These are phyloP conservation scores for Phalloptychus januarius DNA, from an alignment of 2,797 vertebrate genomes.

Conservation along the genomic window DNA sequence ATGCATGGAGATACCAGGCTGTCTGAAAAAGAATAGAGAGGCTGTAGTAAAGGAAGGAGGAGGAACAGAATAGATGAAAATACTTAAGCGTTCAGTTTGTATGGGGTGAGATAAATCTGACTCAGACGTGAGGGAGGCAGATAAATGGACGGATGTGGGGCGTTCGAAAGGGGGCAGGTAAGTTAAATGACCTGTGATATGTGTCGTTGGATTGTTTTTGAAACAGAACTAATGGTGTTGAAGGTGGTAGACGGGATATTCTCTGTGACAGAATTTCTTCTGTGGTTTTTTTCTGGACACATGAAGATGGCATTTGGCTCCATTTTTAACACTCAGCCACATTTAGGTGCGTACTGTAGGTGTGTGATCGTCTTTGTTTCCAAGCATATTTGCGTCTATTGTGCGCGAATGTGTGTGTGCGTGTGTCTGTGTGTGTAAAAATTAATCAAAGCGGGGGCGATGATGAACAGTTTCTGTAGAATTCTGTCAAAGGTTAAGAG, in stretches of 20 bases:
- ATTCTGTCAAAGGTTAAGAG: conserved; percentile 99
- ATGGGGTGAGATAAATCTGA: conserved; percentile 51
- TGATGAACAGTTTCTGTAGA: conserved; percentile 99
- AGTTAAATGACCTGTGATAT: conserved; percentile 84
- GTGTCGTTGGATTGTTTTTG: conserved; percentile 91
- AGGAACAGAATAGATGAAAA: conserved; percentile 47
- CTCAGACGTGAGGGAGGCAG: conserved; percentile 19
- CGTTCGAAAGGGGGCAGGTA: conserved; percentile 54
- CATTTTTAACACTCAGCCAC: conserved; percentile 25
- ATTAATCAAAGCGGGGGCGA: conserved; percentile 99
- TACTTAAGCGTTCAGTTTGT: conserved; percentile 55
- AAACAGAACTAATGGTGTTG: conserved; percentile 67
- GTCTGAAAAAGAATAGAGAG: conserved; percentile 54
- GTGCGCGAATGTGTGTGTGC: conserved; percentile 45
- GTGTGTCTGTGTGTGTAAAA: conserved; percentile 87
- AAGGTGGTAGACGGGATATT: conserved; percentile 47
- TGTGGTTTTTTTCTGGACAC: not conserved
- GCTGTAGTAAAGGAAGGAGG: conserved; percentile 26
- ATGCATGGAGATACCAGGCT: conserved; percentile 78
- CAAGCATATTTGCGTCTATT: conserved; percentile 54
- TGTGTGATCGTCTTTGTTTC: conserved; percentile 66
- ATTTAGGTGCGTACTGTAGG: conserved; percentile 33
- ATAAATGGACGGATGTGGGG: conserved; percentile 30
- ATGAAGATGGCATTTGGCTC: conserved; percentile 19
- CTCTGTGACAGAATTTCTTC: conserved; percentile 32